Conservation (phyloP, 2,113 vertebrate species). For the Phyllostomus discolor region DNA sequence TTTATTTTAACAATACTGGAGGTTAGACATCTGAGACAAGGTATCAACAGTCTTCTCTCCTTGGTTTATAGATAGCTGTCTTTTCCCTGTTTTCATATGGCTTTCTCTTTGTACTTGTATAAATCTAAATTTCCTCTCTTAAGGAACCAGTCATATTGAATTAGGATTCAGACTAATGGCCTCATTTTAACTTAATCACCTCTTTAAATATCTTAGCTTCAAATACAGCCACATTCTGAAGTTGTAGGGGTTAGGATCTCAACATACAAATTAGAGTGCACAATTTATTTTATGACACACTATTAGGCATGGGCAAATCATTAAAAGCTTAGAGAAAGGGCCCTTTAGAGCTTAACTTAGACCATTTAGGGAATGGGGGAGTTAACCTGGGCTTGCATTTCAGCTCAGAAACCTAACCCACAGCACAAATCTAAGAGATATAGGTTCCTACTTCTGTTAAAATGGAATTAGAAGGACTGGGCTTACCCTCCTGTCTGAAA, state of each 20-base stretch:
- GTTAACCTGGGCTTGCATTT: background rate
- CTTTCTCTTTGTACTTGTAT: background rate
- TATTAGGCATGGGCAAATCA: background rate
- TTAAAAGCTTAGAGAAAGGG: background rate
- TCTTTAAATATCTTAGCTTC: background rate
- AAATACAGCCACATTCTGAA: background rate
- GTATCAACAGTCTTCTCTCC: background rate
- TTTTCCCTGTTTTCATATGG: background rate
- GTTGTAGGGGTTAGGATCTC: background rate
- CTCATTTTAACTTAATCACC: background rate
- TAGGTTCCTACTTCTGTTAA: background rate
- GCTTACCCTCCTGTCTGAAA: background rate
- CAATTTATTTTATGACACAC: background rate
- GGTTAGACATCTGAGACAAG: background rate
- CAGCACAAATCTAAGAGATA: background rate
- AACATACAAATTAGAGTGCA: background rate
- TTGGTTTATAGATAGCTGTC: background rate
- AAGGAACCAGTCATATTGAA: background rate
- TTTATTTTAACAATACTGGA: background rate
- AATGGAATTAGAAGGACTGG: background rate
- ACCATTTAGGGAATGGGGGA: background rate
- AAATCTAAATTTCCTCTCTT: background rate
- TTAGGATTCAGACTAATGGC: background rate
- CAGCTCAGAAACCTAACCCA: background rate
- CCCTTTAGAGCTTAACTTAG: background rate